phyloP scores from a whole-genome alignment of 2,797 vertebrate genomes.

The Serranus cabrilla region DNA sequence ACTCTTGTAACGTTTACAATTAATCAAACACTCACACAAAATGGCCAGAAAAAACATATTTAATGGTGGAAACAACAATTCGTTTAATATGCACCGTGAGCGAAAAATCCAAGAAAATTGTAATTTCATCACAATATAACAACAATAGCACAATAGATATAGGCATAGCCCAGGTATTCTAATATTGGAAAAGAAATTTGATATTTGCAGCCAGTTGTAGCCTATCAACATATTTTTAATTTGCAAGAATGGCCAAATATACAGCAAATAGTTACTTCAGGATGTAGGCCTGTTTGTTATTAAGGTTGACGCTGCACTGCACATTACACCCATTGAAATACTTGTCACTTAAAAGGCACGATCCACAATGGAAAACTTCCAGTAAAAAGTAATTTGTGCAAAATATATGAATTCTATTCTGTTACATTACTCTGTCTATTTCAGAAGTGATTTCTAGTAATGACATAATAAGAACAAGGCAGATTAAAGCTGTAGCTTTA shows the following conservation, averaged over 20 bases:
- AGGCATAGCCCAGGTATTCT: constrained; percentile 34
- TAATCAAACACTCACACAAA: constrained; percentile 1
- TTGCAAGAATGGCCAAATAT: constrained; percentile 40
- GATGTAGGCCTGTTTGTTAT: constrained; percentile 31
- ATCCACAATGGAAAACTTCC: constrained; percentile 55
- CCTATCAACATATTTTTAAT: constrained; percentile 13
- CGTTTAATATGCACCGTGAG: constrained; percentile 35
- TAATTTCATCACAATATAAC: constrained; percentile 50
- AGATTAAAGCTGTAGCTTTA: constrained; percentile 36
- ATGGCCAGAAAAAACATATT: constrained; percentile 49
- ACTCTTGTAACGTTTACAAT: neutral
- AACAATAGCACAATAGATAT: constrained; percentile 46
- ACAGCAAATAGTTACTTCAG: constrained; percentile 38
- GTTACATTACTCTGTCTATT: constrained; percentile 31
- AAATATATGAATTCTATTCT: constrained; percentile 48
- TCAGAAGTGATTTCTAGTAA: constrained; percentile 18
- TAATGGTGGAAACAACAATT: constrained; percentile 53
- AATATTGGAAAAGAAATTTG: constrained; percentile 10
- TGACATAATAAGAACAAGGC: constrained; percentile 22
- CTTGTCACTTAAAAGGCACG: constrained; percentile 67
- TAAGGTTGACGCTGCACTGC: constrained; percentile 48
- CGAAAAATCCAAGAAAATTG: constrained; percentile 28
- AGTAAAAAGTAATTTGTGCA: constrained; percentile 37
- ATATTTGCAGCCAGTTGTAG: constrained; percentile 17
- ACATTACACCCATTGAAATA: constrained; percentile 65